phyloP scores from a whole-genome alignment of 2,888 invertebrate genomes.

The Hylaea fasciaria region DNA sequence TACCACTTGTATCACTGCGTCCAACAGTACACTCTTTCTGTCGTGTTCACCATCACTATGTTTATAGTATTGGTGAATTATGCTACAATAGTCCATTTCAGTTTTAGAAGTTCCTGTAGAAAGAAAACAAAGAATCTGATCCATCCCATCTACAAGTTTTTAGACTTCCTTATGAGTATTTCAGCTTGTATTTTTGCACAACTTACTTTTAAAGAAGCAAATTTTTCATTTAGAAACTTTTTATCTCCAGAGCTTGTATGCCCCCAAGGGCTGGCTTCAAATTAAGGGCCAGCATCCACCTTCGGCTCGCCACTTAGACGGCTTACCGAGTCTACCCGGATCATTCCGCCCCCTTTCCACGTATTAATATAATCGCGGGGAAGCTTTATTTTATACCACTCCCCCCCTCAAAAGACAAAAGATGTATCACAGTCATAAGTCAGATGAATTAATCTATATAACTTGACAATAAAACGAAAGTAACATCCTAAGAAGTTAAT shows the following conservation, averaged over 20 bases:
- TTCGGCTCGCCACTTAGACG: slow-evolving; percentile 67
- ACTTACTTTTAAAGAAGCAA: background rate
- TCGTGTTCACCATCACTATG: too few relatives aligned
- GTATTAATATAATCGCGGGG: slow-evolving; percentile 82
- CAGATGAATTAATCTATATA: slow-evolving; percentile 83
- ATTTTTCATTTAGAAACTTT: slow-evolving; percentile 25
- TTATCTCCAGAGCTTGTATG: slow-evolving; percentile 24
- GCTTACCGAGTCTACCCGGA: slow-evolving; percentile 71
- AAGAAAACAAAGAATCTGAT: too few relatives aligned
- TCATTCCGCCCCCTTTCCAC: slow-evolving; percentile 71
- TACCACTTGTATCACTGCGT: too few relatives aligned
- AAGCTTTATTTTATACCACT: slow-evolving; percentile 80
- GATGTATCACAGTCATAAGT: slow-evolving; percentile 85
- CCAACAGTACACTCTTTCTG: too few relatives aligned
- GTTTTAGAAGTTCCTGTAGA: too few relatives aligned
- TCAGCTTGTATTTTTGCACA: background rate
- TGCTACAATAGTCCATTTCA: too few relatives aligned
- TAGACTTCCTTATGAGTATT: background rate
- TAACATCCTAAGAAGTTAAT: slow-evolving; percentile 81
- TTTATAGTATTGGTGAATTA: too few relatives aligned
- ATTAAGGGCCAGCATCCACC: slow-evolving; percentile 49
- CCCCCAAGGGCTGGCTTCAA: slow-evolving; percentile 46
- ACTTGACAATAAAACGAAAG: slow-evolving; percentile 82
- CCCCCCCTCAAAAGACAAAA: slow-evolving; percentile 69
- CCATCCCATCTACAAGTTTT: background rate